These are phyloP conservation scores for Scaptodrosophila lebanonensis DNA, from an alignment of 1,140 invertebrate species.

Conservation along the genomic window DNA sequence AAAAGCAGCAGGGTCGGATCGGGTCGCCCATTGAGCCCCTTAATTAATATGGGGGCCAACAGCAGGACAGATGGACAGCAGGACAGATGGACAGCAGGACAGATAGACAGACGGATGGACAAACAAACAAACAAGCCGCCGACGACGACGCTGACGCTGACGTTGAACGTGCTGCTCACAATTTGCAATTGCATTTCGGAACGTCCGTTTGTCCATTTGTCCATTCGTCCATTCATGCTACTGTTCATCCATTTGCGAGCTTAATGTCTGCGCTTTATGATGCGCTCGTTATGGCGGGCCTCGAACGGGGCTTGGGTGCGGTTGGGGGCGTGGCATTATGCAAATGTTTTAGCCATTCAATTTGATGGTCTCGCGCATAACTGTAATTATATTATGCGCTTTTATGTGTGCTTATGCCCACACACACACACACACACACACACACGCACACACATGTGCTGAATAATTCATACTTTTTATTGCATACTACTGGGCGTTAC, in stretches of 20 bases:
- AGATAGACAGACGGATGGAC: slow-evolving; percentile 16
- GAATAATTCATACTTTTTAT: no score
- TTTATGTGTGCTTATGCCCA: slow-evolving; percentile 13
- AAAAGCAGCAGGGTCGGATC: no score
- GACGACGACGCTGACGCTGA: slow-evolving; percentile 7
- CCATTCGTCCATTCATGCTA: background rate
- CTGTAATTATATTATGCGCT: slow-evolving; percentile 62
- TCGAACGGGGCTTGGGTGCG: background rate
- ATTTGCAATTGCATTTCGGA: slow-evolving; percentile 47
- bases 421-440: slow-evolving; percentile 26
- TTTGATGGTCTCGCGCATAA: slow-evolving; percentile 55
- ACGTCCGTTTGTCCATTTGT: background rate
- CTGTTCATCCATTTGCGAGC: background rate
- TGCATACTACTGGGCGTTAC: no score
- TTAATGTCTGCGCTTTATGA: no score
- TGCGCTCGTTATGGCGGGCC: background rate
- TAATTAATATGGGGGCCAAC: slow-evolving; percentile 50
- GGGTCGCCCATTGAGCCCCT: background rate
- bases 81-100: background rate
- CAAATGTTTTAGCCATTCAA: slow-evolving; percentile 61
- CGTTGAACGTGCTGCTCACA: slow-evolving; percentile 35
- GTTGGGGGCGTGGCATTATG: slow-evolving; percentile 24
- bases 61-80: background rate
- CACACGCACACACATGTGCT: slow-evolving; percentile 22
- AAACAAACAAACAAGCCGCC: background rate